Evolutionary conservation across 2,113 vertebrate genomes (phyloP), one percentile per base, ranked within the genome.

Genomic region (Scomber scombrus): DNA sequence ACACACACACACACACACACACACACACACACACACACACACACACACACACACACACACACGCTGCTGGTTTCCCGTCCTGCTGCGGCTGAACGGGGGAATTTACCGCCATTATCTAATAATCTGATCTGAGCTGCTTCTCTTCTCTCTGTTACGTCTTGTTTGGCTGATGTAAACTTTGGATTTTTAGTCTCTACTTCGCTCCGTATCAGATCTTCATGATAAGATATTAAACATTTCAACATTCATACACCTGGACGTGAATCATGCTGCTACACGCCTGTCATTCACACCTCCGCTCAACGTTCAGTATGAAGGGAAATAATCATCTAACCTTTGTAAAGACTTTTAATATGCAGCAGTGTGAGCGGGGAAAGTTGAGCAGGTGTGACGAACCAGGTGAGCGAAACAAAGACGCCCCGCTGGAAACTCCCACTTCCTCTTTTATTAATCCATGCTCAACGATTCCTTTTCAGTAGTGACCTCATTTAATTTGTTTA

Each of bases 371-470:
- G 23, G 61, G 62, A 55, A 63, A 68, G 43, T 69, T 0, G 6
- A 26, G 10, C 52, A 66, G 67, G 51, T 71, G 61, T n/a, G 13
- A 8, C 11, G 21, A 4, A 0, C 3, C 73, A 31, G 19, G 40
- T 11, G 65, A 54, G 47, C 23, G 13, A 15, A 14, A 23, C n/a
- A 23, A 49, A 79, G 3, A 9, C 19, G 13, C 45, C 5, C 31
- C 8, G 71, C 26, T 68, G 78, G 68, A 73, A 83, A 80, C 7
- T 78, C 69, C 76, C 2, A 1, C 58, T 85, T 78, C 82, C 60
- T 58, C 51, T 26, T 78, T 54, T 3, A 16, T 6, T 4, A 19
- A 58, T 74, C 31, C 50, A 15, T 0, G 8, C 31, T 4, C 51
- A 34, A 1, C 16, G 12, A 5, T 14, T 12, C 5, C 16, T 10